These are phyloP conservation scores for Lithophane socia DNA, from an alignment of 2,888 invertebrate genomes.

Conservation along the genomic window DNA sequence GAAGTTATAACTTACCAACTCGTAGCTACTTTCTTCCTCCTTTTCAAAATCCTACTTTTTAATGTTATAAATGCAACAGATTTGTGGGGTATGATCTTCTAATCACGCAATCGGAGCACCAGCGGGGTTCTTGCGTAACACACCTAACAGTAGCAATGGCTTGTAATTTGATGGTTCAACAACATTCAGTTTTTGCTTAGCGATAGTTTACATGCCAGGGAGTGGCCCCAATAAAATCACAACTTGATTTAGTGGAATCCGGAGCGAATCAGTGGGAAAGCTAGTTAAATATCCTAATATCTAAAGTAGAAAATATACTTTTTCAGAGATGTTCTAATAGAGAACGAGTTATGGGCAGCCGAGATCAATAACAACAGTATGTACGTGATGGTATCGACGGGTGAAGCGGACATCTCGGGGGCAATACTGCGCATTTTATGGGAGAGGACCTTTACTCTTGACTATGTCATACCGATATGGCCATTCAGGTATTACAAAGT, in stretches of 20 bases:
- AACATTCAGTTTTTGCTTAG: neutral
- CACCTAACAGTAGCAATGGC: too few species aligned
- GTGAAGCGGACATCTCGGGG: conserved; percentile 77
- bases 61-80: too few species aligned
- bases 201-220: neutral
- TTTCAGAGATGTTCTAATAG: conserved; percentile 75
- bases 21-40: too few species aligned
- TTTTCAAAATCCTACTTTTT: too few species aligned
- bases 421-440: conserved; percentile 75
- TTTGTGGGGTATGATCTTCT: neutral
- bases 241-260: neutral
- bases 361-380: conserved; percentile 78
- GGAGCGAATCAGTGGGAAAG: neutral
- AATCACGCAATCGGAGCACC: neutral
- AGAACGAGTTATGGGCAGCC: conserved; percentile 75
- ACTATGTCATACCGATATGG: conserved; percentile 81
- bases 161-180: too few species aligned
- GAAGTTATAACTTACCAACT: too few species aligned
- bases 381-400: conserved; percentile 73
- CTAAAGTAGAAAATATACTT: neutral
- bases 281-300: neutral
- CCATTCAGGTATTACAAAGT: conserved; percentile 74
- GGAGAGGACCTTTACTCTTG: conserved; percentile 71
- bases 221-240: neutral
- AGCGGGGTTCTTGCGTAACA: too few species aligned